Base-by-base conservation (phyloP, 2,113 vertebrate species). In the Onychostruthus taczanowskii region DNA sequence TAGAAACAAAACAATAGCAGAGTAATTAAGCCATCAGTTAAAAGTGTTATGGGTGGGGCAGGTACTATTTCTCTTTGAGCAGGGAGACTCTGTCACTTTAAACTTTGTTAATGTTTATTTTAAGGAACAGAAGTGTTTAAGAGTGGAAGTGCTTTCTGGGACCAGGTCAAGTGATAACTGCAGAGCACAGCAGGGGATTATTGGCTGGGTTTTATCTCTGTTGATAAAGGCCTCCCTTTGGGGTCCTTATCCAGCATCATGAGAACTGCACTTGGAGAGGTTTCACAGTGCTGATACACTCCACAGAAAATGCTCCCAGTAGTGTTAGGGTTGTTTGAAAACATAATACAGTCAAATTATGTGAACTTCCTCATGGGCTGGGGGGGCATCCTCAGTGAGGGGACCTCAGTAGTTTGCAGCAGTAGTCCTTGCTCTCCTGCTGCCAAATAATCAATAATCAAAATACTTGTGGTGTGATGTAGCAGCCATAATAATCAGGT, bases 61-160 rank as follows among this genome's bases (percentile, higher is more conserved):
- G 82, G 78, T 94, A 50, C 77, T 79, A 1, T 82, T 95, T 72
- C 37, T 49, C 47, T 87, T 89, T 59, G 58, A 52, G 46, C 2
- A 56, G 84, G 13, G 63, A 84, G 46, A 24, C 56, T 67, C 72
- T 41, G 16, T 81, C 73, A 68, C 95, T 96, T 96, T 82, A 84
- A 89, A 96, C 35, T 84, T 88, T 74, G 94, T 94, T 96, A 96
- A 96, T 96, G 77, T 96, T 97, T 97, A 95, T 97, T 97, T 97
- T 93, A 95, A 76, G 96, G 61, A 93, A 95, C 95, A 97, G 82
- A 95, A 95, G 90, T 87, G 90, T 95, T 94, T 84, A 68, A 77
- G 76, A 90, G 88, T 94, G 94, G 92, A 95, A 94, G 83, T 92
- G 92, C 90, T 95, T 97, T 88, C 78, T 93, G 84, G 75, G 85